phyloP scores from a whole-genome alignment of 2,888 invertebrate genomes.

The Eupeodes luniger region DNA sequence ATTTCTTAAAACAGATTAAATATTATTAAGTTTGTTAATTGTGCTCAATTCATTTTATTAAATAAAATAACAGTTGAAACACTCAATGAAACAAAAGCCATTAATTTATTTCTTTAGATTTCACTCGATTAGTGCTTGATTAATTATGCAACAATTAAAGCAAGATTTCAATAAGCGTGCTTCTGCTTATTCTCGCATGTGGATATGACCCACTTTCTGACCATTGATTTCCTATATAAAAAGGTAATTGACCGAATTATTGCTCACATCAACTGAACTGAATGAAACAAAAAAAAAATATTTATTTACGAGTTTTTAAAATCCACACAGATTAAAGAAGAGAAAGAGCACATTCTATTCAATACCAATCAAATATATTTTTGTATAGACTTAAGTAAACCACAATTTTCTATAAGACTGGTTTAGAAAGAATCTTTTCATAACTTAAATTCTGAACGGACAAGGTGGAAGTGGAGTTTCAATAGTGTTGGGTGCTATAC shows the following conservation, averaged over 20 bases:
- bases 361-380: background rate
- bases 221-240: conserved; percentile 10
- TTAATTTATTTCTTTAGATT: conserved; percentile 2
- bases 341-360: background rate
- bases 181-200: background rate
- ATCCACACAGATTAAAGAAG: background rate
- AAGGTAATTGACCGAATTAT: conserved; percentile 26
- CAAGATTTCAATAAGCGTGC: background rate
- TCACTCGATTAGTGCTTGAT: conserved; percentile 17
- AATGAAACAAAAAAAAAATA: background rate
- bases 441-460: background rate
- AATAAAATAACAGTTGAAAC: background rate
- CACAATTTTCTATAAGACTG: background rate
- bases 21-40: background rate
- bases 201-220: conserved; percentile 15
- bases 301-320: too few relatives aligned
- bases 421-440: conserved; percentile 1
- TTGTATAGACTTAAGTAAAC: background rate
- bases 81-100: background rate
- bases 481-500: too few relatives aligned
- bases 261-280: conserved; percentile 3
- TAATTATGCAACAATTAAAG: conserved; percentile 23
- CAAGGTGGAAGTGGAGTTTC: background rate
- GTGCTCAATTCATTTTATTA: background rate
- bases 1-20: too few relatives aligned